Evolutionary conservation across 2,113 vertebrate genomes (phyloP).

Genomic region (Pycnonotus jocosus): DNA sequence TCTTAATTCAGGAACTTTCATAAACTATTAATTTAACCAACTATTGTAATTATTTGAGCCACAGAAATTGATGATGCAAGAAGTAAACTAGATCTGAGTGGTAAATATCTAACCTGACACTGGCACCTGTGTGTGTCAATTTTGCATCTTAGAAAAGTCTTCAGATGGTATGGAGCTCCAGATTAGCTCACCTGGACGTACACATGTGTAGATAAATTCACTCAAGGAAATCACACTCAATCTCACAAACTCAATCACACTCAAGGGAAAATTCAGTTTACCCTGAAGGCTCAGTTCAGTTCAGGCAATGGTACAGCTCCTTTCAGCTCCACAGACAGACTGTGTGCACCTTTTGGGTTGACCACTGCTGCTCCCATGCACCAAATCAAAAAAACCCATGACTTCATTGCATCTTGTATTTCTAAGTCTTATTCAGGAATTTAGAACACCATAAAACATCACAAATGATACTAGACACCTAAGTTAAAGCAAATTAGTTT

Average conservation of each 20-base stretch:
- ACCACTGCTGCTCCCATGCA: not conserved
- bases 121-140: not conserved
- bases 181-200: not conserved
- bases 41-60: not conserved
- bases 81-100: not conserved
- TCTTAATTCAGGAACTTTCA: not conserved
- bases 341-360: not conserved
- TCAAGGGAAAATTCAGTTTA: not conserved
- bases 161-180: not conserved
- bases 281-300: not conserved
- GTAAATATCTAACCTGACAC: not conserved
- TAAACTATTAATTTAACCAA: not conserved
- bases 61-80: not conserved
- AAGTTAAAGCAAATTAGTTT: not conserved
- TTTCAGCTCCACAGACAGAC: not conserved
- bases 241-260: not conserved
- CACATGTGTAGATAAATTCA: not conserved
- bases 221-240: too few species aligned
- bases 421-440: not conserved
- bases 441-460: not conserved
- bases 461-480: not conserved
- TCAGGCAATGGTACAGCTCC: not conserved
- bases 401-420: not conserved
- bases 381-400: accelerated
- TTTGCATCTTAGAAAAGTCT: not conserved